Conservation (phyloP, 2,888 invertebrate genomes). For the Encarsia formosa region DNA sequence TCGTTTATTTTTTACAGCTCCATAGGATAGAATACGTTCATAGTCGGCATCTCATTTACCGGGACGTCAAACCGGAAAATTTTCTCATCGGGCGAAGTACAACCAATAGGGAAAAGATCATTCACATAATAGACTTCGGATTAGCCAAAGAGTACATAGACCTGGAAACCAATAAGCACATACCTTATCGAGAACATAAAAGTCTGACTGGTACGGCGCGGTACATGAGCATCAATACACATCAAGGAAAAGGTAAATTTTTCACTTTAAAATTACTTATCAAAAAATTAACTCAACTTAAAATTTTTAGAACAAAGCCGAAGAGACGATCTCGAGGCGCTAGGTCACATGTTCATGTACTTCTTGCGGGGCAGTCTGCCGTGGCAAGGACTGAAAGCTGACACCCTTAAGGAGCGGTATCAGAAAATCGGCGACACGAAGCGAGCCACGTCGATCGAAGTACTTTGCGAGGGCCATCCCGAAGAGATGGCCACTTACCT, state of each 20-base stretch:
- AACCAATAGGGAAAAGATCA: conserved; percentile 96
- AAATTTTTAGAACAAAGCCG: conserved; percentile 99
- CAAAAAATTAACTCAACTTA: background rate
- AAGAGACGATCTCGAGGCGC: conserved; percentile 97
- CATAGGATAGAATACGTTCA: conserved; percentile 99
- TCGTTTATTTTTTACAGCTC: conserved; percentile 62
- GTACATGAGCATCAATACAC: conserved; percentile 99
- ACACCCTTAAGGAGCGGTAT: conserved; percentile 98
- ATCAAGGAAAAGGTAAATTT: conserved; percentile 88
- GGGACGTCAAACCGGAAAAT: conserved; percentile 99
- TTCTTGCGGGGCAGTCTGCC: conserved; percentile 98
- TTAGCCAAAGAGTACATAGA: conserved; percentile 99
- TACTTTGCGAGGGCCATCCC: conserved; percentile 78
- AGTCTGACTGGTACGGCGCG: conserved; percentile 99
- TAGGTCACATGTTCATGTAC: conserved; percentile 99
- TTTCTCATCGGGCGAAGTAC: conserved; percentile 98
- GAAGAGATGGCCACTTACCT: conserved; percentile 98
- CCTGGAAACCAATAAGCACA: conserved; percentile 99
- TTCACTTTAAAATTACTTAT: background rate
- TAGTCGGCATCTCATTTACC: conserved; percentile 96
- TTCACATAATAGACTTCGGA: conserved; percentile 99
- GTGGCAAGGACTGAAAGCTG: conserved; percentile 99
- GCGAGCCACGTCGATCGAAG: conserved; percentile 96
- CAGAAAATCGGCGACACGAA: conserved; percentile 99
- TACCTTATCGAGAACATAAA: conserved; percentile 99